These are phyloP conservation scores for Mungos mungo DNA, from an alignment of 2,113 vertebrate genomes.

Conservation along the genomic window DNA sequence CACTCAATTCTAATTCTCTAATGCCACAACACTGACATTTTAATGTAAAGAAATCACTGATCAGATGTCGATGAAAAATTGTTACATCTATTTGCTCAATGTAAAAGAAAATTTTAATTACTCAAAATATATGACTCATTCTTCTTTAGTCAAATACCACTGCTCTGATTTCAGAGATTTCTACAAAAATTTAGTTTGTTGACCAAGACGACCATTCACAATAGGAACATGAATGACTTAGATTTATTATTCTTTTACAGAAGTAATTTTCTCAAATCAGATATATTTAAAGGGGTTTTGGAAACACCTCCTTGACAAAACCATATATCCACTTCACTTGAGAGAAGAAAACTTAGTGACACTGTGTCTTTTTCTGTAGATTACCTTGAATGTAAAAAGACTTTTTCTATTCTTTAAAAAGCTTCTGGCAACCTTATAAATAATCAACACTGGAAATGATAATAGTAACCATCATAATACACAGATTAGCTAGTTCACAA, in stretches of 20 bases:
- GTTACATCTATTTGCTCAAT: background rate
- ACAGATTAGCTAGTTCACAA: background rate
- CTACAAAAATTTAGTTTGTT: constrained; percentile 12
- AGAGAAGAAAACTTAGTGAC: background rate
- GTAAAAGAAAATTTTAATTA: constrained; percentile 35
- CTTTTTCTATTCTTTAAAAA: background rate
- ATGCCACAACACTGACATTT: background rate
- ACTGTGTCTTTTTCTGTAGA: background rate
- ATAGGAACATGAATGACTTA: background rate
- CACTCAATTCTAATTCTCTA: background rate
- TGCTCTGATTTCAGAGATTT: constrained; percentile 34
- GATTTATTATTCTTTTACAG: background rate
- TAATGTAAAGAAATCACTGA: background rate
- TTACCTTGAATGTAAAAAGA: constrained; percentile 15
- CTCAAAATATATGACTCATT: background rate
- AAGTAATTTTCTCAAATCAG: background rate
- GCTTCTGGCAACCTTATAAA: background rate
- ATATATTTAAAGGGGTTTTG: constrained; percentile 32
- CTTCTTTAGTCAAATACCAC: background rate
- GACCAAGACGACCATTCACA: background rate
- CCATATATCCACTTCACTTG: background rate
- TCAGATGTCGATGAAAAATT: background rate
- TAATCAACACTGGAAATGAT: background rate
- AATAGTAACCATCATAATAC: background rate
- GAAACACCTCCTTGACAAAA: constrained; percentile 26